Evolutionary conservation across 2,888 invertebrate species (phyloP), one percentile per base, ranked within the genome.

Genomic region (Dolomedes plantarius): DNA sequence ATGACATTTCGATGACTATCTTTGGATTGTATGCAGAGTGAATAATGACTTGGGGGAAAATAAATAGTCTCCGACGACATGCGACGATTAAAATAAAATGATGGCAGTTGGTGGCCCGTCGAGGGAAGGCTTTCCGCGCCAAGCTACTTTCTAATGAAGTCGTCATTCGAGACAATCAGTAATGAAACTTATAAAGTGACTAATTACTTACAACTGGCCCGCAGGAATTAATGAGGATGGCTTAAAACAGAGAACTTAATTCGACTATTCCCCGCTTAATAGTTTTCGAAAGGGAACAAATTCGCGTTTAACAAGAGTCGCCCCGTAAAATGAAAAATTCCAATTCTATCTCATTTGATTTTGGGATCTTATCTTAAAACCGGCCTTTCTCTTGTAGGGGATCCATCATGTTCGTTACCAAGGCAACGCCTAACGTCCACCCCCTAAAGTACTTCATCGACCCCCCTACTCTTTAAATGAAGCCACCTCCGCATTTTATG

Each of bases 321-420:
- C 72, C 19, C 74, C 77, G 27, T 69, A 62, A 75, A 86, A 86
- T 86, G 86, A 86, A 86, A 86, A 86, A 86, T 86, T 86, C 86
- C 46, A 74, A 75, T 86, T 78, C 86, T 69, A 86, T 86, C 79
- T 86, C 86, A 79, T 79, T 86, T 86, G 86, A 86, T 86, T 86
- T 79, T 78, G 86, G 79, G 78, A 79, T 79, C 79, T 78, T 77
- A 77, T 85, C 77, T 72, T 77, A 77, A 56, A 85, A 86, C 86
- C 86, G 76, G 75, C 86, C 86, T 86, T 86, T 86, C 86, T 86
- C 86, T 86, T 86, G 86, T 86, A 86, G 80, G 72, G 80, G 64
- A 86, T 86, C 80, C 80, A 86, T 86, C 86, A 86, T 76, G 65
- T 46, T 6, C 31, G 79, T 86, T 36, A 32, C 41, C 76, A 86